These are phyloP conservation scores for Rhineura floridana DNA, from an alignment of 2,113 vertebrate species.

Conservation along the genomic window DNA sequence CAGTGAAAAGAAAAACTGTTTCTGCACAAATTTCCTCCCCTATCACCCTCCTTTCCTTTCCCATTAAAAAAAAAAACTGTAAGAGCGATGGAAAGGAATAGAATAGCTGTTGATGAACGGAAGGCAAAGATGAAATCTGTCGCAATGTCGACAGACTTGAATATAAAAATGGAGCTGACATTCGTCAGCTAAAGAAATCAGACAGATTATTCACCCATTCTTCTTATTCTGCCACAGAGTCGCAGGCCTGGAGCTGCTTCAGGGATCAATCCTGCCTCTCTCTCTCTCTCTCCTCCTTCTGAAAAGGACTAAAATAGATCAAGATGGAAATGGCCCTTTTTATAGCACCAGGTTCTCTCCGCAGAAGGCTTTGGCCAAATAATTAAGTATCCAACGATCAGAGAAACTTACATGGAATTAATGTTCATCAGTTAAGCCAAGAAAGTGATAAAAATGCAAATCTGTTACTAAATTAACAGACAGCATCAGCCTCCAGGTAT, in stretches of 20 bases:
- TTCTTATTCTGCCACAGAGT: neutral
- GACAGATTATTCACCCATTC: constrained; percentile 23
- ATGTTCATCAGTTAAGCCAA: constrained; percentile 12
- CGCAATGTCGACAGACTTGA: constrained; percentile 20
- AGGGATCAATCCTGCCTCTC: neutral
- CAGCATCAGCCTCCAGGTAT: neutral
- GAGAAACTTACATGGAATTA: constrained; percentile 1
- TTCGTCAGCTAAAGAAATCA: constrained; percentile 21
- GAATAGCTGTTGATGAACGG: constrained; percentile 22
- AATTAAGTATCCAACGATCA: constrained; percentile 12
- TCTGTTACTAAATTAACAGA: constrained; percentile 5
- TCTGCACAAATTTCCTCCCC: neutral
- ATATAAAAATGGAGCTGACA: constrained; percentile 7
- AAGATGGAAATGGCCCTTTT: constrained; percentile 9
- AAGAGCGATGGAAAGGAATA: constrained; percentile 22
- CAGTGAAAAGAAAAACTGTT: neutral
- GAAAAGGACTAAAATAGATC: constrained; percentile 18
- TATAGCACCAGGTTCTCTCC: neutral
- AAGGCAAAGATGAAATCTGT: constrained; percentile 25
- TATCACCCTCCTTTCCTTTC: too few species aligned
- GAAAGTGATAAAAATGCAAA: constrained; percentile 30
- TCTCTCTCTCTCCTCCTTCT: neutral
- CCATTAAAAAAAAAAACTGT: neutral
- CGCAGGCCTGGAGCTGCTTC: neutral
- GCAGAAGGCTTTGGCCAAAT: constrained; percentile 11